Conservation (phyloP, 1,140 invertebrate genomes). For the Hyles euphorbiae region DNA sequence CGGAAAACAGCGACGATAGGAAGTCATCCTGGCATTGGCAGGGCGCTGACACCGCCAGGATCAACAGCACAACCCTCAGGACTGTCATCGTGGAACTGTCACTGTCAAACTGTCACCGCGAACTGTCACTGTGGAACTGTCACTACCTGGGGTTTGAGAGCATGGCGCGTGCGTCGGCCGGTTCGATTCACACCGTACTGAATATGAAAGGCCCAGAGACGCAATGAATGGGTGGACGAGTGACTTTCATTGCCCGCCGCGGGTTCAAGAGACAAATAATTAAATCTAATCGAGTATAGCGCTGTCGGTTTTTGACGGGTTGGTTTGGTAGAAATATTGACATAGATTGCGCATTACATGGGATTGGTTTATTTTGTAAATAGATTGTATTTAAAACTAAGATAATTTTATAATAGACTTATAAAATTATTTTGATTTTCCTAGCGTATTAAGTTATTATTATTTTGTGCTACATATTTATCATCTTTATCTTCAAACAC, state of each 20-base stretch:
- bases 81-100: constrained; percentile 7
- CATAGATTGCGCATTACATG: no score
- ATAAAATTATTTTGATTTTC: no score
- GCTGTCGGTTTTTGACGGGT: no score
- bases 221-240: no score
- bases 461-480: no score
- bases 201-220: constrained; percentile 7
- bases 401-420: no score
- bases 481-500: no score
- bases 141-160: background rate
- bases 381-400: no score
- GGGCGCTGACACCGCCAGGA: background rate
- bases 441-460: no score
- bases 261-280: background rate
- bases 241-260: background rate
- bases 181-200: background rate
- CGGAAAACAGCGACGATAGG: constrained; percentile 3
- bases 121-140: constrained; percentile 7
- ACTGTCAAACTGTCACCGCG: constrained; percentile 11
- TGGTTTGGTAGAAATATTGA: no score
- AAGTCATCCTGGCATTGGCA: constrained; percentile 1
- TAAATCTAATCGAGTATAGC: no score
- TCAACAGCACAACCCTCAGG: background rate
- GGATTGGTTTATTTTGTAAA: no score
- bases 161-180: constrained; percentile 7